phyloP scores from a whole-genome alignment of 1,140 invertebrate species.

The Eupristina koningsbergeri region DNA sequence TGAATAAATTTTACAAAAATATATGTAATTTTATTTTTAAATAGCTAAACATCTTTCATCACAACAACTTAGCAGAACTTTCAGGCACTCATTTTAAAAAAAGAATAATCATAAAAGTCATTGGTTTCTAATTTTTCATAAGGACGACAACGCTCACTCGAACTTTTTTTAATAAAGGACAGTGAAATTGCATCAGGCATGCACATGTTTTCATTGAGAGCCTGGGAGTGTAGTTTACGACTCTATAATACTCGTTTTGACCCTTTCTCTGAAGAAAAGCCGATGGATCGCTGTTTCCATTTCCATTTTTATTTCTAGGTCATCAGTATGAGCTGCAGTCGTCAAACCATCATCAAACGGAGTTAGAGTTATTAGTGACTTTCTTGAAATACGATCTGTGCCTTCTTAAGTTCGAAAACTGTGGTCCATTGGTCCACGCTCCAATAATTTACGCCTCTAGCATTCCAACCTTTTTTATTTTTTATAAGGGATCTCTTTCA shows the following conservation, averaged over 20 bases:
- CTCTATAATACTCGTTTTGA: neutral
- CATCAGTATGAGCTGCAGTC: neutral
- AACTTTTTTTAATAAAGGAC: neutral
- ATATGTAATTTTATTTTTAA: too few relatives aligned
- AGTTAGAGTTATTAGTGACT: neutral
- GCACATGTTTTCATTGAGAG: neutral
- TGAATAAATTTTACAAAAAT: too few relatives aligned
- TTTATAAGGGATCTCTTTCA: neutral
- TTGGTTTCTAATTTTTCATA: neutral
- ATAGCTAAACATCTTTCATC: neutral
- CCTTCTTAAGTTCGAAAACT: constrained; percentile 6
- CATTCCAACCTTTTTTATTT: neutral
- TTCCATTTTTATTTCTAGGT: too few relatives aligned
- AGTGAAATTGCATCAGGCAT: neutral
- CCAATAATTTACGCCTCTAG: neutral
- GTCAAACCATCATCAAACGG: neutral
- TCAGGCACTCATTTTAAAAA: neutral
- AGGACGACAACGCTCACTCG: neutral
- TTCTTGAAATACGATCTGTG: constrained; percentile 41
- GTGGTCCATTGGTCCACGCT: neutral
- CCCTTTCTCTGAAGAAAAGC: constrained; percentile 14
- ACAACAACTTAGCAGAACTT: neutral
- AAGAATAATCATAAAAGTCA: neutral
- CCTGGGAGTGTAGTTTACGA: neutral
- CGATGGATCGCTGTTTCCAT: neutral